Base-by-base conservation (phyloP, 2,113 vertebrate species). In the Amia ocellicauda region DNA sequence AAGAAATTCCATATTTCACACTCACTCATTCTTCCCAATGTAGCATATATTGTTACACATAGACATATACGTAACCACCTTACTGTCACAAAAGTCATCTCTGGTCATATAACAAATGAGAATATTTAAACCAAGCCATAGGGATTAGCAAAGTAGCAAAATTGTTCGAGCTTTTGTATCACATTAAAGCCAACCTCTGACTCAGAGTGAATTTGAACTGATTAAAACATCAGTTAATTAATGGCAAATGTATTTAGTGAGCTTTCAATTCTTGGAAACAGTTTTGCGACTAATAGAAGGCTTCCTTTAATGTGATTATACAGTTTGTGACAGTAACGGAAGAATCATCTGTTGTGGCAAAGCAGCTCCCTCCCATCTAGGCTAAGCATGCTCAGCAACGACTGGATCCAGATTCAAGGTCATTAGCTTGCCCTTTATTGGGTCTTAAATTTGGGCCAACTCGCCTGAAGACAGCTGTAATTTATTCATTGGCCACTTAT, bases 1-100 rank as follows among this genome's bases (percentile, higher is more conserved):
- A 74, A 79, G 76, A 83, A 75, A 82, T 86, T 87, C 83, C 82
- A 85, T 85, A 77, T 71, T 78, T 69, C 70, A 63, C 69, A 26
- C 60, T 58, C 7, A 47, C 60, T 68, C 66, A 71, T 54, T 61
- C 53, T 62, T 68, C 66, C 71, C 41, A 45, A 65, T 65, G 53
- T 67, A 71, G 58, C 68, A 53, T 31, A 53, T 36, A n/a, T n/a
- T n/a, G n/a, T n/a, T n/a, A n/a, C n/a, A n/a, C n/a, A n/a, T n/a
- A n/a, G n/a, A n/a, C n/a, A n/a, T n/a, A n/a, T n/a, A n/a, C n/a
- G n/a, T n/a, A n/a, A n/a, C n/a, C n/a, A n/a, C 31, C 31, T 36
- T 7, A 36, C 5, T 36, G 5, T 11, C 31, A 36, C 31, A 5
- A 36, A 7, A 36, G 31, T 36, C 31, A 36, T 11, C 31, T 36